Percentiles rank a stretch among this genome's conserved stretches.
Evolutionary conservation across 2,888 invertebrate genomes (phyloP).

Genomic region (Leptopilina drosophilae): DNA sequence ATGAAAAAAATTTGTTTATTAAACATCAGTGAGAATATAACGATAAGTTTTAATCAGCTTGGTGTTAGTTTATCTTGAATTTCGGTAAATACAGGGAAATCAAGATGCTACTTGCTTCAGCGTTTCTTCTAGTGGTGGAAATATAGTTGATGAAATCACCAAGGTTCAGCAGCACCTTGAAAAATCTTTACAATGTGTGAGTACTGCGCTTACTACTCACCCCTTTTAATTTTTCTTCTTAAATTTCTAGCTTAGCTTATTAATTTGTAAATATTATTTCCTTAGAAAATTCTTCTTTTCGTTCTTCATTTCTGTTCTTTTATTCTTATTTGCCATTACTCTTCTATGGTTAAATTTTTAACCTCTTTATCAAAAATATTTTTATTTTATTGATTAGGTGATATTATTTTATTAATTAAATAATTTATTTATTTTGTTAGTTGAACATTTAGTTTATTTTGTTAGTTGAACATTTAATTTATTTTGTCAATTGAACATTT

Average conservation of each 20-base stretch:
- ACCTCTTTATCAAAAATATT: too few species aligned
- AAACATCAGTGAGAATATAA: slow-evolving; percentile 55
- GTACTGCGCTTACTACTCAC: slow-evolving; percentile 70
- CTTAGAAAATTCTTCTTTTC: too few species aligned
- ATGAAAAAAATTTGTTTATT: neutral
- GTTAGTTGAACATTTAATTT: too few species aligned
- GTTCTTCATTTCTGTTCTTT: too few species aligned
- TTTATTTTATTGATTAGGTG: too few species aligned
- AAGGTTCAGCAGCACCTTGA: slow-evolving; percentile 91
- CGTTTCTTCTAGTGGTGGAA: slow-evolving; percentile 69
- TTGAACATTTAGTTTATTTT: too few species aligned
- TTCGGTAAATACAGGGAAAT: slow-evolving; percentile 71
- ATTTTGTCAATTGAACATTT: too few species aligned
- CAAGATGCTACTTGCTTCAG: slow-evolving; percentile 68
- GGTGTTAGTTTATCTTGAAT: slow-evolving; percentile 70
- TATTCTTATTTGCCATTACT: too few species aligned
- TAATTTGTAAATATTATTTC: slow-evolving; percentile 8
- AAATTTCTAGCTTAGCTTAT: slow-evolving; percentile 41
- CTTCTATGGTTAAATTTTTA: too few species aligned
- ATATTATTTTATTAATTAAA: too few species aligned
- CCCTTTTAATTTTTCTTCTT: slow-evolving; percentile 47
- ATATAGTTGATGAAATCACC: slow-evolving; percentile 89
- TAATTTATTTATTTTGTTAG: too few species aligned
- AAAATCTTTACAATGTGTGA: slow-evolving; percentile 79
- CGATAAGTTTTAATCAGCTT: slow-evolving; percentile 57